Evolutionary conservation across 2,888 invertebrate species (phyloP).

Genomic region (Allophyes oxyacanthae): DNA sequence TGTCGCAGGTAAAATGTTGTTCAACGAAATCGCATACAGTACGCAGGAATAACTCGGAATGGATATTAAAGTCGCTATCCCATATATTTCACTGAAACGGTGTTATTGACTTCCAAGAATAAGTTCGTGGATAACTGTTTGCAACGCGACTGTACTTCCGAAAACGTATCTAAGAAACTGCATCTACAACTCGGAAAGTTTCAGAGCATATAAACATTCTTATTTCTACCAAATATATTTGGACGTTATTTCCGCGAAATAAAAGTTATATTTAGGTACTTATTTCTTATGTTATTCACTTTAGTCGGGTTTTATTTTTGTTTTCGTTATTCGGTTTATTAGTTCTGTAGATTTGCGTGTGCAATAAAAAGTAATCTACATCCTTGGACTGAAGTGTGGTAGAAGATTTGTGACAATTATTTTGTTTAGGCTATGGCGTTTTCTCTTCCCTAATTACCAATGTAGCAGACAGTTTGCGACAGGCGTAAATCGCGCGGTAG

Average conservation of each 20-base stretch:
- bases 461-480: no score
- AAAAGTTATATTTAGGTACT: constrained; percentile 58
- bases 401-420: constrained; percentile 12
- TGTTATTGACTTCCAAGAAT: constrained; percentile 83
- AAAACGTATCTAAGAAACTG: constrained; percentile 59
- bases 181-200: constrained; percentile 61
- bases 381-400: constrained; percentile 2
- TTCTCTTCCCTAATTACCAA: no score
- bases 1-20: constrained; percentile 56
- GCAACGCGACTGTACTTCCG: constrained; percentile 63
- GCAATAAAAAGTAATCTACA: constrained; percentile 26
- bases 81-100: constrained; percentile 74
- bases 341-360: constrained; percentile 2
- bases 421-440: not conserved
- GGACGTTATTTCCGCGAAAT: constrained; percentile 56
- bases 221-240: constrained; percentile 48
- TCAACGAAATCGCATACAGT: constrained; percentile 42
- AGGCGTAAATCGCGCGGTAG: no score
- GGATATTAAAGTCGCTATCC: constrained; percentile 54
- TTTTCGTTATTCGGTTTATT: constrained; percentile 42
- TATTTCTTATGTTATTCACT: constrained; percentile 53
- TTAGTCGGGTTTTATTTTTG: constrained; percentile 47
- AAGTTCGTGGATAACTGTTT: constrained; percentile 77
- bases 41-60: constrained; percentile 56
- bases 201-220: constrained; percentile 59